Evolutionary conservation across 2,113 vertebrate genomes (phyloP), one percentile per base, ranked within the genome.

Genomic region (Stigmatopora argus): DNA sequence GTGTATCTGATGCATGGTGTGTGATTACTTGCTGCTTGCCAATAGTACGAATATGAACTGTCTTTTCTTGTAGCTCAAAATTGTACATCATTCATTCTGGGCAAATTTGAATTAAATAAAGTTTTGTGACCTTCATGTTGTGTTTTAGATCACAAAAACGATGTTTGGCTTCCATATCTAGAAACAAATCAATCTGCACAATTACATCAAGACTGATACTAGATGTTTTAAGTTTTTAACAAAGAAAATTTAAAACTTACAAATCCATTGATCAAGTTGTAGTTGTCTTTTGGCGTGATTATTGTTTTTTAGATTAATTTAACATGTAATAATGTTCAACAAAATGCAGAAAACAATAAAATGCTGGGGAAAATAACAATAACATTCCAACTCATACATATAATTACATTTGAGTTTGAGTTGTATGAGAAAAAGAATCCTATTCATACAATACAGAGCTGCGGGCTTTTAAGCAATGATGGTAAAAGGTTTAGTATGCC

Each of bases 51-150:
- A 70, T 72, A 34, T 69, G 52, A 72, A 72, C 74, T 80, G 80
- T 72, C 67, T n/a, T n/a, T n/a, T 75, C 65, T 18, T 78, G 52
- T 31, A 79, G 64, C 74, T 75, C 73, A 69, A 78, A 75, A 70
- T 72, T 56, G 69, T 66, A 52, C 84, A 83, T 73, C 89, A 89
- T 91, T 89, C 90, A 91, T 89, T 84, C 49, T 55, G 71, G 83
- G 62, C 89, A 91, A 31, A 53, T 78, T 75, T 73, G 49, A 64
- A 71, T 65, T 66, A 59, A 84, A 74, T 6, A 12, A 60, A 52
- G 47, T 47, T 70, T 47, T 7, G n/a, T 66, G 34, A 61, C 44
- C 67, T 69, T 69, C 12, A 15, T 48, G 38, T 7, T 14, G 31
- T 67, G 57, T 8, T 41, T 41, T 41, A 41, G 38, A 41, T 66